phyloP scores from a whole-genome alignment of 2,797 vertebrate genomes.

The Champsocephalus esox region DNA sequence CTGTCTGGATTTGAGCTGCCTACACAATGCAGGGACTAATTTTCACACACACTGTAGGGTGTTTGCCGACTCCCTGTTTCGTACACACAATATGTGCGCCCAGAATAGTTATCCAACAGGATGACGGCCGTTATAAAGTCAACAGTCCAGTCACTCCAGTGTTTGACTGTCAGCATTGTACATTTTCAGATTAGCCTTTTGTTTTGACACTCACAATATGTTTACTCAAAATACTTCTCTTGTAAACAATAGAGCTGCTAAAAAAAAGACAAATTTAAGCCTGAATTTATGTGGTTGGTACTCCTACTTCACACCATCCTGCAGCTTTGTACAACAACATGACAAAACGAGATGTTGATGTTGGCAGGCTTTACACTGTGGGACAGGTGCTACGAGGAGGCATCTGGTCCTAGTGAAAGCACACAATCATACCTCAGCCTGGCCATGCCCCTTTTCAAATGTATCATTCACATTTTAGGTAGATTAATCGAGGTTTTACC shows the following conservation, averaged over 20 bases:
- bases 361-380: constrained; percentile 5
- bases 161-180: constrained; percentile 50
- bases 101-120: constrained; percentile 55
- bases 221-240: constrained; percentile 42
- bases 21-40: constrained; percentile 26
- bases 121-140: constrained; percentile 45
- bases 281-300: constrained; percentile 32
- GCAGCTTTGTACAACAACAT: constrained; percentile 22
- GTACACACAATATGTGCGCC: constrained; percentile 39
- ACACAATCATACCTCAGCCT: background rate
- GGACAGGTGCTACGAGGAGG: constrained; percentile 1
- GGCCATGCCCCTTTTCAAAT: background rate
- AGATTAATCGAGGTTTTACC: constrained; percentile 9
- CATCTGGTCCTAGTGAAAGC: constrained; percentile 6
- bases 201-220: constrained; percentile 56
- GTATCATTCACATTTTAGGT: background rate
- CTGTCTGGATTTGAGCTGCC: constrained; percentile 54
- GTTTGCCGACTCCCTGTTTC: constrained; percentile 26
- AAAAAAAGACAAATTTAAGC: constrained; percentile 32
- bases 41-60: constrained; percentile 26
- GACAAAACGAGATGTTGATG: constrained; percentile 11
- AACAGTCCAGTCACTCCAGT: constrained; percentile 48
- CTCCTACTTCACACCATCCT: constrained; percentile 27
- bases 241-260: constrained; percentile 37
- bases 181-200: constrained; percentile 48